Percentiles rank a stretch among this genome's conserved stretches.
Conservation (phyloP, 2,113 vertebrate genomes). For the Tautogolabrus adspersus region DNA sequence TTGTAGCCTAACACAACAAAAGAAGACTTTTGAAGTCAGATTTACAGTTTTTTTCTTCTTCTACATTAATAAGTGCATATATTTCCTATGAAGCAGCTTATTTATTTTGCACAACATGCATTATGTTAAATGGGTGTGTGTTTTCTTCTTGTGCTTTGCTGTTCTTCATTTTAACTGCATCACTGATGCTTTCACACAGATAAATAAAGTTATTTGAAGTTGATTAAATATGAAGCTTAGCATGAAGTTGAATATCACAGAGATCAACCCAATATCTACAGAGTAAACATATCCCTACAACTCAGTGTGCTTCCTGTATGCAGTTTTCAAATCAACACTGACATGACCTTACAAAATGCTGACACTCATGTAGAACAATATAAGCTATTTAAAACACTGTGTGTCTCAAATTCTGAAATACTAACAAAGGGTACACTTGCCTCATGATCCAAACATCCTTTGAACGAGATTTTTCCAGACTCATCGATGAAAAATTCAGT, state of each 20-base stretch:
- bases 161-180: no score
- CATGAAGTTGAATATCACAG: no score
- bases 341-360: no score
- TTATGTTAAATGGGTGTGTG: no score
- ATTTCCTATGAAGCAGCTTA: not conserved
- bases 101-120: not conserved
- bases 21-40: not conserved
- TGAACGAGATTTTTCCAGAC: conserved; percentile 68
- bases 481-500: conserved; percentile 59
- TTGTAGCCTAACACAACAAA: conserved; percentile 47
- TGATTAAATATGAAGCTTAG: no score
- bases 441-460: conserved; percentile 75
- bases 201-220: no score
- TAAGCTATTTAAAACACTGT: not conserved
- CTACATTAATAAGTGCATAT: not conserved
- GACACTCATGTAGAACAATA: not conserved
- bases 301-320: no score
- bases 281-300: no score
- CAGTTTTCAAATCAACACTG: no score
- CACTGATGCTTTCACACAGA: no score
- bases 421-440: conserved; percentile 29
- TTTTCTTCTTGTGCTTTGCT: no score
- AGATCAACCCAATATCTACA: no score
- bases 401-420: not conserved
- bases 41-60: not conserved